Evolutionary conservation across 1,140 invertebrate species (phyloP), one percentile per base, ranked within the genome.

Genomic region (Drosophila mojavensis): DNA sequence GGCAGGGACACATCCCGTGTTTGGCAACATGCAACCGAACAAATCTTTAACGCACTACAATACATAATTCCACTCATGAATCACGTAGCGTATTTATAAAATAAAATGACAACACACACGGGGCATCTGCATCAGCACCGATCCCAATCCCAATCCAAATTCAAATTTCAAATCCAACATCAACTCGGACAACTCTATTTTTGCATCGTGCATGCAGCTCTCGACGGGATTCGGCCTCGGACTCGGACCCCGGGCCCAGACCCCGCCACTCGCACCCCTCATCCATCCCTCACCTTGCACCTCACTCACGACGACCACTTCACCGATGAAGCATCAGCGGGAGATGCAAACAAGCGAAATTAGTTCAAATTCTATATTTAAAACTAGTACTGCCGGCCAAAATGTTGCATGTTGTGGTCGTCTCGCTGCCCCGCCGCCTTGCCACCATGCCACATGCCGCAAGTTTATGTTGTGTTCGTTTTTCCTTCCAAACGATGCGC

Each of bases 281-380:
- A 63, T 24, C 20, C 20, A 24, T 24, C 20, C 20, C 20, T 24
- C 28, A 30, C 28, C 28, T 5, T 30, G 28, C 28, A 30, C 28
- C 28, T 30, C 73, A 33, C 60, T 54, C 45, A 53, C 69, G 43
- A 17, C 64, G 56, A 36, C 71, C 66, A 71, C 72, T 74, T 62
- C 71, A 51, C 41, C 58, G 71, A 48, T 68, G 64, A 62, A 73
- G 65, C 69, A 66, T 53, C 67, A 65, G 39, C 51, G 48, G 43
- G 33, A 45, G 33, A 15, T 50, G 70, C 76, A 78, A 83, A 62
- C 76, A 56, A 69, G 69, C 79, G 72, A 89, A 89, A 90, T 89
- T 89, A 90, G 84, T 89, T 89, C 84, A 89, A 75, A 89, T 89
- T 81, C 84, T 89, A 89, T 70, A 89, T 81, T 89, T 89, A 89